Evolutionary conservation across 2,888 invertebrate species (phyloP).

Genomic region (Drosophila mayaguana): DNA sequence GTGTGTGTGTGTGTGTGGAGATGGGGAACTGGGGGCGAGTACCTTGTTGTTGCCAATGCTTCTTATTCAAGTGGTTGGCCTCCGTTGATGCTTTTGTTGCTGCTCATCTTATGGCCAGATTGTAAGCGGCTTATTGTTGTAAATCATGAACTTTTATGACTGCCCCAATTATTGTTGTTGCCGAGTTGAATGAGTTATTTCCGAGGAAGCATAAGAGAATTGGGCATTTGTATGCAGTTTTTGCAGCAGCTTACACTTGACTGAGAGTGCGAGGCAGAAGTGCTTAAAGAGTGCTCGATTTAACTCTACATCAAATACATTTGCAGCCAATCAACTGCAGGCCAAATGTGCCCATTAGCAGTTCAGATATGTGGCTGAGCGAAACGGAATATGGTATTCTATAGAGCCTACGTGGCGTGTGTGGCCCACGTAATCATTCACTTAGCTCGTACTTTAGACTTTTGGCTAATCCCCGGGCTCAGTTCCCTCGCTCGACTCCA

Average conservation of each 20-base stretch:
- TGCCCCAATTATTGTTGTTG: slow-evolving; percentile 1
- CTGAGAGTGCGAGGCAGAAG: background rate
- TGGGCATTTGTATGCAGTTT: slow-evolving; percentile 4
- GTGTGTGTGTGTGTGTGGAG: slow-evolving; percentile 1
- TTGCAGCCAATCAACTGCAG: background rate
- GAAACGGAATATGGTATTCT: background rate
- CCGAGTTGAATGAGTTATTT: background rate
- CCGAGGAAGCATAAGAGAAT: background rate
- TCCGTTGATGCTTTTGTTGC: slow-evolving; percentile 12
- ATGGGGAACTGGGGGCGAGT: background rate
- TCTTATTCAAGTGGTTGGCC: slow-evolving; percentile 2
- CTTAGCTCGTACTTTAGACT: slow-evolving; percentile 31
- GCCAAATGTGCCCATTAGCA: background rate
- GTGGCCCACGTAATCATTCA: slow-evolving; percentile 36
- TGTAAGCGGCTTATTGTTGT: slow-evolving; percentile 59
- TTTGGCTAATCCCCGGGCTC: background rate
- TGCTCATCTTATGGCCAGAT: slow-evolving; percentile 16
- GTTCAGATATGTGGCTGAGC: background rate
- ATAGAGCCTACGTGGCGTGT: background rate
- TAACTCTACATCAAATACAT: background rate
- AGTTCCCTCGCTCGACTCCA: slow-evolving; percentile 5
- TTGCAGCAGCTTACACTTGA: background rate
- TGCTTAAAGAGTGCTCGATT: background rate
- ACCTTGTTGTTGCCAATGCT: slow-evolving; percentile 26
- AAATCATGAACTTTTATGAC: slow-evolving; percentile 32